phyloP scores from a whole-genome alignment of 2,113 vertebrate genomes.

The Polyodon spathula region DNA sequence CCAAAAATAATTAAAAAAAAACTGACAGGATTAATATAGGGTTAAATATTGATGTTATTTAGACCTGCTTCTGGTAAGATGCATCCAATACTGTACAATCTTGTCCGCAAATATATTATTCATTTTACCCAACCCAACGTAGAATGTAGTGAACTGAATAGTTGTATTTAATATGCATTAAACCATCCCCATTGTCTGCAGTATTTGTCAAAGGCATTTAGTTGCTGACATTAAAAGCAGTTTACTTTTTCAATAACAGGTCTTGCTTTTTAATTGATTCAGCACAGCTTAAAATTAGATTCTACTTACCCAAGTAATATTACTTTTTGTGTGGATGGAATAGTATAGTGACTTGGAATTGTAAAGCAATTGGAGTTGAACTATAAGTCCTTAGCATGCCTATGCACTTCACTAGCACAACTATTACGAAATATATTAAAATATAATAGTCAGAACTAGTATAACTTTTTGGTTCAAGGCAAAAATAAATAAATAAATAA shows the following conservation, averaged over 20 bases:
- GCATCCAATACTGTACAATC: too few species aligned
- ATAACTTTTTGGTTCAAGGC: too few species aligned
- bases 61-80: too few species aligned
- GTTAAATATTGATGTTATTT: too few species aligned
- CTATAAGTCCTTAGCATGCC: background rate
- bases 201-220: slow-evolving; percentile 5
- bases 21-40: too few species aligned
- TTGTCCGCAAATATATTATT: background rate
- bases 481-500: too few species aligned
- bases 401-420: background rate
- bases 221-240: slow-evolving; percentile 4
- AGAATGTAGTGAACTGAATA: slow-evolving; percentile 2
- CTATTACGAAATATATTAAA: background rate
- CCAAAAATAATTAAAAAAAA: too few species aligned
- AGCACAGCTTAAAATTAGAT: slow-evolving; percentile 3
- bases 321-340: slow-evolving; percentile 8
- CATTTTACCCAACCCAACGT: background rate
- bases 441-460: too few species aligned
- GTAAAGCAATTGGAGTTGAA: background rate
- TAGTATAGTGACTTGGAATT: background rate
- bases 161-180: background rate
- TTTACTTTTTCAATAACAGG: slow-evolving; percentile 9
- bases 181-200: background rate
- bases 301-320: slow-evolving; percentile 6
- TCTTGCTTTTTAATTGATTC: slow-evolving; percentile 5